Conservation (phyloP, 2,888 invertebrate species). For the Latrodectus hesperus region DNA sequence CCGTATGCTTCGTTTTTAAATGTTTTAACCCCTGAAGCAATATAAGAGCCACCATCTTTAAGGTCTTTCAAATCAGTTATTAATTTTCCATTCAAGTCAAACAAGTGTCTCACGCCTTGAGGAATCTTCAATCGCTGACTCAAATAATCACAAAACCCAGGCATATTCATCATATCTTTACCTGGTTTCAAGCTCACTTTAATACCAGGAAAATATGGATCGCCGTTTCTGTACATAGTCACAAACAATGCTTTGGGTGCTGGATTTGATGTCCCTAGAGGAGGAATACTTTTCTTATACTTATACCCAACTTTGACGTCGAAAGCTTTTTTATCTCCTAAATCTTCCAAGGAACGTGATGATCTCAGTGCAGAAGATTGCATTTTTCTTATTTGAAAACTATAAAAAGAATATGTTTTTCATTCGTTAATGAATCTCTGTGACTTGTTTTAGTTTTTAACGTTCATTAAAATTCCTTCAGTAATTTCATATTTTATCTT, state of each 20-base stretch:
- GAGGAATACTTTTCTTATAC: constrained; percentile 28
- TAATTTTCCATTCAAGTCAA: constrained; percentile 91
- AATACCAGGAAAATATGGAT: constrained; percentile 91
- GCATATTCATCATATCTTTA: constrained; percentile 88
- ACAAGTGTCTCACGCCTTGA: constrained; percentile 91
- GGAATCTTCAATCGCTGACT: constrained; percentile 91
- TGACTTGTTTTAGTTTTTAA: no score
- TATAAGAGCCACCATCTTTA: constrained; percentile 92
- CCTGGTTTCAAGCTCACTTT: constrained; percentile 92
- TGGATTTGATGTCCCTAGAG: constrained; percentile 35
- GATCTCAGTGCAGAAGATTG: constrained; percentile 2
- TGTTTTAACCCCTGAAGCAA: constrained; percentile 92
- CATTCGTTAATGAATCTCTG: no score
- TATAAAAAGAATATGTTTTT: no score
- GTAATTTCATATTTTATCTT: no score
- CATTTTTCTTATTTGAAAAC: no score
- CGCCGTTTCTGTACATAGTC: constrained; percentile 94
- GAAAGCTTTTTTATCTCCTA: constrained; percentile 42
- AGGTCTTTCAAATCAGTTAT: constrained; percentile 89
- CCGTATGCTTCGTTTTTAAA: constrained; percentile 79
- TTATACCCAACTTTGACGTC: constrained; percentile 52
- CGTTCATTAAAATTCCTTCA: no score
- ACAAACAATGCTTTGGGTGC: constrained; percentile 79
- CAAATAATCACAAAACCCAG: constrained; percentile 88
- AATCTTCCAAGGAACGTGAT: constrained; percentile 31